Evolutionary conservation across 2,113 vertebrate genomes (phyloP).

Genomic region (Smithornis capensis): DNA sequence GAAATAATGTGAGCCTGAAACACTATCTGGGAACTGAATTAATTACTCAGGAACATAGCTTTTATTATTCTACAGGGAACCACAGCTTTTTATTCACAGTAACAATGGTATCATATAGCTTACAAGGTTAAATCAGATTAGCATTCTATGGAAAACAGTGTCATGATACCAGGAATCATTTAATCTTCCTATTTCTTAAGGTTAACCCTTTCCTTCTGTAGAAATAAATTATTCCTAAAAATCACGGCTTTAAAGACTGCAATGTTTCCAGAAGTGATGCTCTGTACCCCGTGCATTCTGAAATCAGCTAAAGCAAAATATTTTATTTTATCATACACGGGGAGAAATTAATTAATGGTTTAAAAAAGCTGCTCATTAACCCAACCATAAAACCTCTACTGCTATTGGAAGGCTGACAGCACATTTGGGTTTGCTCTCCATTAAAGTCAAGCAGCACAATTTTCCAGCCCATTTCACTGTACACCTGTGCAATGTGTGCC

Average conservation of each 20-base stretch:
- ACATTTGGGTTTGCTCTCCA: background rate
- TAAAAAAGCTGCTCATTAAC: background rate
- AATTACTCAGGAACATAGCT: conserved; percentile 30
- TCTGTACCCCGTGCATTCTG: background rate
- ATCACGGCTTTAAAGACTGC: background rate
- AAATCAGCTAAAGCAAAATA: background rate
- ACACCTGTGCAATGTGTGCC: background rate
- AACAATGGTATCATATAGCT: background rate
- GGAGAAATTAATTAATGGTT: background rate
- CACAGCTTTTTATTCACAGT: background rate
- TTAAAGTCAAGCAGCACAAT: background rate
- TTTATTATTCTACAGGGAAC: conserved; percentile 22
- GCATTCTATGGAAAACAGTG: background rate
- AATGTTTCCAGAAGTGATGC: background rate
- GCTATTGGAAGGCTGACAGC: background rate
- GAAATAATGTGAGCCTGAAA: conserved; percentile 40
- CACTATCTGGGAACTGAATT: conserved; percentile 47
- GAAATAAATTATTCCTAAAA: background rate
- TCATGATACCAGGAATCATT: background rate
- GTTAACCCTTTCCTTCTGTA: background rate
- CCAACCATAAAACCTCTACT: background rate
- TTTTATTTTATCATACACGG: background rate
- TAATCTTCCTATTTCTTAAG: background rate
- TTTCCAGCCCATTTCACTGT: background rate
- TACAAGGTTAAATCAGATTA: background rate